phyloP scores from a whole-genome alignment of 2,113 vertebrate species.

The Sturnira hondurensis region DNA sequence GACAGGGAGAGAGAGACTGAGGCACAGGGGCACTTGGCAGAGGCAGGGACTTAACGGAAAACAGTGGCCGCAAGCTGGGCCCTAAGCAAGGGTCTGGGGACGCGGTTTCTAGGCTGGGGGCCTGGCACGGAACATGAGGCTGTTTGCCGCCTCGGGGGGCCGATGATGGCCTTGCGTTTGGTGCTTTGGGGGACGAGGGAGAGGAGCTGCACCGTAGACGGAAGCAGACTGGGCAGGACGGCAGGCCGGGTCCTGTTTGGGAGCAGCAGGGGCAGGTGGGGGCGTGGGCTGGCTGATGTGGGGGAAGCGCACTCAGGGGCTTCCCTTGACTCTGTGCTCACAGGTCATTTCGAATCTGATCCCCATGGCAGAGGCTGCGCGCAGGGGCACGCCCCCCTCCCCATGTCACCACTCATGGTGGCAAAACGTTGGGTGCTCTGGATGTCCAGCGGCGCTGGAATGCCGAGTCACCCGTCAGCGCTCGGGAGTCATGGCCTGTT shows the following conservation, averaged over 20 bases:
- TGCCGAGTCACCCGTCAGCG: neutral
- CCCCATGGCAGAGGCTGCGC: neutral
- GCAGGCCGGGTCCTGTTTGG: rapidly evolving
- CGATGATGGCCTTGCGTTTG: rapidly evolving
- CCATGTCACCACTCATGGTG: neutral
- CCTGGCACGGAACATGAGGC: neutral
- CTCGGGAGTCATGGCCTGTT: neutral
- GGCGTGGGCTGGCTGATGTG: neutral
- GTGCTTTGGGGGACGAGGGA: rapidly evolving
- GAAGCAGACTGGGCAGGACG: neutral
- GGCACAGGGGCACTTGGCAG: neutral
- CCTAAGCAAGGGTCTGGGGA: neutral
- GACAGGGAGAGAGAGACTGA: neutral
- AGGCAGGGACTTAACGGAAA: neutral
- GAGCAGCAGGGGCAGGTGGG: neutral
- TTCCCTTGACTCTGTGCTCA: neutral
- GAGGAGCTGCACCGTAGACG: rapidly evolving
- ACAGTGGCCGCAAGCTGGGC: rapidly evolving
- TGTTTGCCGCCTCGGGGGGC: neutral
- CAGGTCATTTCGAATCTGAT: neutral
- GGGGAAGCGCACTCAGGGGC: neutral
- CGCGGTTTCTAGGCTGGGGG: rapidly evolving
- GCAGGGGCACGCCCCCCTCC: neutral
- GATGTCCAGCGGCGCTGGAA: neutral
- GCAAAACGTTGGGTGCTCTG: neutral